Base-by-base conservation (phyloP, 2,113 vertebrate species). In the Embiotoca jacksoni region DNA sequence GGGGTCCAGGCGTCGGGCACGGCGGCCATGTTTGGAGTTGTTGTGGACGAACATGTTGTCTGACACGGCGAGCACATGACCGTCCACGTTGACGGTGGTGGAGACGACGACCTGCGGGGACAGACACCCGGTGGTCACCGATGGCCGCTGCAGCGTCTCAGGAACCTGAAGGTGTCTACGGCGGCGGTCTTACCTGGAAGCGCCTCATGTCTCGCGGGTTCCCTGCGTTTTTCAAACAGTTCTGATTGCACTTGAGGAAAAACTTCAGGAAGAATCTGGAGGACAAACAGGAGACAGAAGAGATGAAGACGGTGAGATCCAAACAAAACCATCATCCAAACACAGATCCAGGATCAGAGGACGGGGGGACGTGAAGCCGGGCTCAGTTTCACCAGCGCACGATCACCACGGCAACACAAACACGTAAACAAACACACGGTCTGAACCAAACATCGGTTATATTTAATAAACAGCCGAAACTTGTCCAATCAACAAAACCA, bases 21-120 rank as follows among this genome's bases (percentile, higher is more conserved):
- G 94, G 83, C 97, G 95, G 50, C 97, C 97, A 2, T 98, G 97
- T 94, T 99, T 99, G 90, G 97, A 98, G 94, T 99, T 99, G 94
- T 99, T 99, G 94, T 99, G 97, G 46, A 98, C 97, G 23, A 99
- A 99, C 97, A 99, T 98, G 93, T 98, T 98, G 91, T 99, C 97
- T 0, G 97, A 99, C 56, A 98, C 97, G 0, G 97, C 95, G 33
- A 99, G 92, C 4, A 99, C 97, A 0, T 99, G 97, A 0, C 97
- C 97, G 0, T 99, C 97, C 78, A 99, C 97, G 3, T 97, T 98
- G 79, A 99, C 95, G 0, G 97, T 99, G 1, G 97, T 98, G 59
- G 96, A 97, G n/a, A 98, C 94, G 31, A 98, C 97, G 81, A 99
- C 97, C 97, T 98, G 87, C 0, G 16, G 41, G 49, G 3, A 11